phyloP scores from a whole-genome alignment of 1,140 invertebrate genomes.

The Radopholus similis region DNA sequence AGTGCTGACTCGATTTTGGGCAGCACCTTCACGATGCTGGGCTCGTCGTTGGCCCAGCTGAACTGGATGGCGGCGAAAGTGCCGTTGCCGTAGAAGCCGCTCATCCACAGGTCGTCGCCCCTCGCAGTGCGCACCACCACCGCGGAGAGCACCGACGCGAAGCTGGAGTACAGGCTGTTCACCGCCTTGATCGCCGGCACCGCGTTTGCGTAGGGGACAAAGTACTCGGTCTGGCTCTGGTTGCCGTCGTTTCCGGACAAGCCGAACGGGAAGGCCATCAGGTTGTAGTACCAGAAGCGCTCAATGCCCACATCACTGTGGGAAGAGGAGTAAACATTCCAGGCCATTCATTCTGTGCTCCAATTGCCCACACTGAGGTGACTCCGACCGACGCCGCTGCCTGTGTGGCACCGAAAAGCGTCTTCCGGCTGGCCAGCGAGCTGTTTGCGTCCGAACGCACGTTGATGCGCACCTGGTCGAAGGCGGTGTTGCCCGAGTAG shows the following conservation, averaged over 20 bases:
- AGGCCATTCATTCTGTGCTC: too few species aligned
- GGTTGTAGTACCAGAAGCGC: background rate
- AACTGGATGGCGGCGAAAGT: constrained; percentile 6
- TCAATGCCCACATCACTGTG: background rate
- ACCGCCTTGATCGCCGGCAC: background rate
- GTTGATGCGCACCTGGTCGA: background rate
- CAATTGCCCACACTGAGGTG: too few species aligned
- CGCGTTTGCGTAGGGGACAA: constrained; percentile 6
- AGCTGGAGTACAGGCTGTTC: background rate
- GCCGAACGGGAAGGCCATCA: background rate
- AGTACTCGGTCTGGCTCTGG: constrained; percentile 1
- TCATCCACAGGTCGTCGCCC: constrained; percentile 13
- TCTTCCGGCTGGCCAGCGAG: too few species aligned
- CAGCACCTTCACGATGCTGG: background rate
- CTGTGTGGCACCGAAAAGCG: too few species aligned
- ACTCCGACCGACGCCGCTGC: too few species aligned
- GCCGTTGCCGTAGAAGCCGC: background rate
- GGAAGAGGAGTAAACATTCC: too few species aligned
- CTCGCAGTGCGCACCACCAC: background rate
- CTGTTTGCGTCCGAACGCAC: too few species aligned
- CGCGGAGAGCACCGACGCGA: background rate
- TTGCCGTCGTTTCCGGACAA: background rate
- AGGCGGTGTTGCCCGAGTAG: background rate
- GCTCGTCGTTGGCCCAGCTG: background rate
- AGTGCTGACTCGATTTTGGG: constrained; percentile 9